Conservation (phyloP, 2,888 invertebrate genomes). For the Elmis aenea region DNA sequence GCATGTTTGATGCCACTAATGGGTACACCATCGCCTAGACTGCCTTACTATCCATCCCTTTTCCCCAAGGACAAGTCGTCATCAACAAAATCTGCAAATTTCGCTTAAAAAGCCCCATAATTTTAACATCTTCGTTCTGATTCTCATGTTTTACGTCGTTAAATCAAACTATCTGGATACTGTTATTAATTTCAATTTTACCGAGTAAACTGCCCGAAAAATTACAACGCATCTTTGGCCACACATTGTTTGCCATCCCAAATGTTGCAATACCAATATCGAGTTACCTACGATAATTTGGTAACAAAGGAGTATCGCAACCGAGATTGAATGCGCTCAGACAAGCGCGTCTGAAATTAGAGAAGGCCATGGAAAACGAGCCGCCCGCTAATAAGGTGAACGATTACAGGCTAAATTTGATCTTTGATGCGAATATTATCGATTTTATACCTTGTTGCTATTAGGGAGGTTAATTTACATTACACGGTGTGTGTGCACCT, state of each 20-base stretch:
- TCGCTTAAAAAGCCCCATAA: no score
- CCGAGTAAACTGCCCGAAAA: slow-evolving; percentile 32
- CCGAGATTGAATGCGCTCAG: slow-evolving; percentile 29
- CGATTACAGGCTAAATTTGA: slow-evolving; percentile 44
- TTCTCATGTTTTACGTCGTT: no score
- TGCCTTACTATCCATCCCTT: no score
- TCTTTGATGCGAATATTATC: slow-evolving; percentile 38
- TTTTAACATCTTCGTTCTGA: no score
- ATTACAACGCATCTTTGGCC: slow-evolving; percentile 32
- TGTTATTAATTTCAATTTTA: slow-evolving; percentile 12
- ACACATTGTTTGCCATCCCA: slow-evolving; percentile 27
- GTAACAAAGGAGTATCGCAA: slow-evolving; percentile 39
- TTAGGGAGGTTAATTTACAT: no score
- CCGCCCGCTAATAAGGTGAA: slow-evolving; percentile 42
- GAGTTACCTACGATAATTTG: slow-evolving; percentile 35
- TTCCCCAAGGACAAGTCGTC: no score
- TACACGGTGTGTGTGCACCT: no score
- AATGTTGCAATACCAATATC: slow-evolving; percentile 30
- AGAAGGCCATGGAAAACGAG: slow-evolving; percentile 38
- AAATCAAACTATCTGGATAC: no score
- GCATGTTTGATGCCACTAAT: slow-evolving; percentile 19
- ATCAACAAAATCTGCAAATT: no score
- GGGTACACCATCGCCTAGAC: slow-evolving; percentile 11
- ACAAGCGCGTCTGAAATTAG: slow-evolving; percentile 38
- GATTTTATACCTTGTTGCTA: slow-evolving; percentile 30